Conservation (phyloP, 1,140 invertebrate genomes). For the Diachasmimorpha longicaudata region DNA sequence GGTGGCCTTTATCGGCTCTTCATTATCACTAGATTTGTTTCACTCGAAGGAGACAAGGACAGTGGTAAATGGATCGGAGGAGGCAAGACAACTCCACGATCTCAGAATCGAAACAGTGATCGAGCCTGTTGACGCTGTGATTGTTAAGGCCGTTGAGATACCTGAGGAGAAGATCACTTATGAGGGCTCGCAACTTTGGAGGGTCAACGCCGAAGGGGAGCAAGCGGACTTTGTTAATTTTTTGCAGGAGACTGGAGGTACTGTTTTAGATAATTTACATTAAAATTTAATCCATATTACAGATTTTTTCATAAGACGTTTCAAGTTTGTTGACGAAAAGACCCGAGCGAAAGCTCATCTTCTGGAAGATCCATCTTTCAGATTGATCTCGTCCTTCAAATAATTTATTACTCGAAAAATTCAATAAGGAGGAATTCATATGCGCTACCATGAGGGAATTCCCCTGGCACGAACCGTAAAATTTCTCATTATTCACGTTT, state of each 20-base stretch:
- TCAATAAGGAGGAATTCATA: too few species aligned
- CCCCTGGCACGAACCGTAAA: too few species aligned
- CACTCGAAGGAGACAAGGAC: neutral
- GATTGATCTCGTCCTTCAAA: too few species aligned
- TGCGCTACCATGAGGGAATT: too few species aligned
- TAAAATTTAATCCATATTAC: neutral
- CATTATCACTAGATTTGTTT: neutral
- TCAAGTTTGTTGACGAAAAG: too few species aligned
- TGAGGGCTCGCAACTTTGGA: slow-evolving; percentile 64
- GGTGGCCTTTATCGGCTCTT: neutral
- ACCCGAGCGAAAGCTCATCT: too few species aligned
- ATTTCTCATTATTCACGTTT: neutral
- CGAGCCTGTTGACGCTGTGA: slow-evolving; percentile 33
- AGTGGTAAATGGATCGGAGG: neutral
- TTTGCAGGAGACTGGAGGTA: slow-evolving; percentile 59
- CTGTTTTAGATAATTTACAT: neutral
- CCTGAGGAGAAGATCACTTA: slow-evolving; percentile 58
- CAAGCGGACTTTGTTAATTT: slow-evolving; percentile 53
- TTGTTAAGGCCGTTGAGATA: slow-evolving; percentile 48
- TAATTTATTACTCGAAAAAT: too few species aligned
- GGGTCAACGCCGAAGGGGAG: slow-evolving; percentile 49
- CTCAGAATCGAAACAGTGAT: slow-evolving; percentile 33
- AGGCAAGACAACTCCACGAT: neutral
- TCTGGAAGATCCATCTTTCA: too few species aligned
- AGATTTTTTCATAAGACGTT: neutral